Conservation (phyloP, 2,888 invertebrate species). For the Orthosia gothica region DNA sequence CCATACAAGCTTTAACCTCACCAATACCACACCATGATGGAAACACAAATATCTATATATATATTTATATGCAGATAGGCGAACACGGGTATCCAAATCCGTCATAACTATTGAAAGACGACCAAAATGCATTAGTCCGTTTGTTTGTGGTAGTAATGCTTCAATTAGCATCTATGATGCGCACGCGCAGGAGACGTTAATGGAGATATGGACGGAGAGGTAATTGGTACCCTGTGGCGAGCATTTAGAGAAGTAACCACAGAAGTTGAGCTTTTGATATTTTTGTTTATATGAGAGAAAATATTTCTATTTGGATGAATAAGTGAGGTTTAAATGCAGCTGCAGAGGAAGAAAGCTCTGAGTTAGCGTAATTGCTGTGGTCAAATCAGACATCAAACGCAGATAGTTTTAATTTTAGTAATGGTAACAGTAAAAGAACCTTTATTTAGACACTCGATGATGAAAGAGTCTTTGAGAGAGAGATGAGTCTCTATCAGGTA, state of each 20-base stretch:
- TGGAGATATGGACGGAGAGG: slow-evolving; percentile 36
- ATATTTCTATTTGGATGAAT: slow-evolving; percentile 30
- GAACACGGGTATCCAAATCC: slow-evolving; percentile 20
- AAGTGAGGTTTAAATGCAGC: neutral
- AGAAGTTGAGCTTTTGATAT: slow-evolving; percentile 32
- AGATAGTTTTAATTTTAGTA: neutral
- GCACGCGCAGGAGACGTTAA: slow-evolving; percentile 41
- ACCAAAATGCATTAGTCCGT: slow-evolving; percentile 63
- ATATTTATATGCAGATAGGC: neutral
- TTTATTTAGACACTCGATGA: neutral
- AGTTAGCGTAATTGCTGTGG: neutral
- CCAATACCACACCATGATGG: slow-evolving; percentile 11
- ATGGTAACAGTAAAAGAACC: neutral
- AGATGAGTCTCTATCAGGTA: no score
- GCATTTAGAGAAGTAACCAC: slow-evolving; percentile 18
- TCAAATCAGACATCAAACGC: neutral
- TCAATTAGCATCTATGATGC: slow-evolving; percentile 64
- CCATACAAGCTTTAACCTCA: slow-evolving; percentile 18
- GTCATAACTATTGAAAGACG: slow-evolving; percentile 57
- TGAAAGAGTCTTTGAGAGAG: no score
- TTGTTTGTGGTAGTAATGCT: slow-evolving; percentile 64
- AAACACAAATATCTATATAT: slow-evolving; percentile 3
- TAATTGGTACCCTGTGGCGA: slow-evolving; percentile 43
- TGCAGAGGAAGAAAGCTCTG: neutral
- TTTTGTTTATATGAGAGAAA: slow-evolving; percentile 32